Evolutionary conservation across 2,888 invertebrate species (phyloP).

Genomic region (Erebia palarica): DNA sequence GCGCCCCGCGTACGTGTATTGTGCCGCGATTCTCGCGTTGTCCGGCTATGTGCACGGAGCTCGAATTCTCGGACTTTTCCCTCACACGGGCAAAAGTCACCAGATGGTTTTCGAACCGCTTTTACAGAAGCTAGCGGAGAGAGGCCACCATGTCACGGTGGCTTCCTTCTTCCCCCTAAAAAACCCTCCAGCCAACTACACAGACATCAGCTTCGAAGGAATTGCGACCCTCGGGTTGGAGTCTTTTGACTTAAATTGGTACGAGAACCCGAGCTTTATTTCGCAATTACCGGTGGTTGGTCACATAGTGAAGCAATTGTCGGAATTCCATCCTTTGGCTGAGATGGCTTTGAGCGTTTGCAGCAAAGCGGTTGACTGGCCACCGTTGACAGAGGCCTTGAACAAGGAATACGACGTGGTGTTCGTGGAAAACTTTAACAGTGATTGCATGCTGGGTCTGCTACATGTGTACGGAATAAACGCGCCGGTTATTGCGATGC

Average conservation of each 20-base stretch:
- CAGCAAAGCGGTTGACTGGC: slow-evolving; percentile 63
- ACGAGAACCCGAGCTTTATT: slow-evolving; percentile 53
- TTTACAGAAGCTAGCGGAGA: slow-evolving; percentile 75
- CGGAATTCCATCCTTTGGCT: slow-evolving; percentile 58
- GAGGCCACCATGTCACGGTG: slow-evolving; percentile 84
- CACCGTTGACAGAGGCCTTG: slow-evolving; percentile 61
- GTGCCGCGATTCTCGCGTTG: slow-evolving; percentile 50
- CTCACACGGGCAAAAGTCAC: slow-evolving; percentile 84
- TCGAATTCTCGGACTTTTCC: slow-evolving; percentile 66
- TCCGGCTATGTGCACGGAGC: slow-evolving; percentile 57
- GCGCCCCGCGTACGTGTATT: slow-evolving; percentile 50
- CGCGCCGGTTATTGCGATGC: slow-evolving; percentile 81
- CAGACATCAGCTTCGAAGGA: slow-evolving; percentile 68
- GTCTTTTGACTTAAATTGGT: slow-evolving; percentile 58
- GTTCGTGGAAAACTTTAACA: slow-evolving; percentile 84
- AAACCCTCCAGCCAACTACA: slow-evolving; percentile 72
- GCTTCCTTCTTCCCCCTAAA: slow-evolving; percentile 82
- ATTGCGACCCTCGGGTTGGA: slow-evolving; percentile 64
- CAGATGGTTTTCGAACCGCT: slow-evolving; percentile 83
- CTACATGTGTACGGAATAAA: slow-evolving; percentile 77
- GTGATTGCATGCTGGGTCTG: slow-evolving; percentile 85
- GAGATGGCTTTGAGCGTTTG: slow-evolving; percentile 66
- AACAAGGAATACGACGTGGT: slow-evolving; percentile 83
- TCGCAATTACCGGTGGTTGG: slow-evolving; percentile 54
- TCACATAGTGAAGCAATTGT: slow-evolving; percentile 51